A percentile compares a stretch with the other conserved stretches of the same genome.
These are phyloP conservation scores for Cephalopterus ornatus DNA, from an alignment of 2,113 vertebrate species.

Conservation along the genomic window DNA sequence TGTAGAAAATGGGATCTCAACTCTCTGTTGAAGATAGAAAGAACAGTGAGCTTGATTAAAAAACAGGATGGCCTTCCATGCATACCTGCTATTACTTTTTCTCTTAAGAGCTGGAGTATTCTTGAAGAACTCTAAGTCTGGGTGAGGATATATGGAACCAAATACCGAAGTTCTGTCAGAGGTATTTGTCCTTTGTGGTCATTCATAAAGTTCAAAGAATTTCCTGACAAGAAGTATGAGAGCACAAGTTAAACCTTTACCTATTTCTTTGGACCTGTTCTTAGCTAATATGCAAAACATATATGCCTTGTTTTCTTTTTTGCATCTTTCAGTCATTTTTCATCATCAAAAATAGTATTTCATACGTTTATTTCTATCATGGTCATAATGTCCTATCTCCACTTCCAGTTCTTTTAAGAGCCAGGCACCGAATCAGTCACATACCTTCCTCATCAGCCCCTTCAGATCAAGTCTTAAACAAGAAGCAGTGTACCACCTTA, in stretches of 20 bases:
- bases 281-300: neutral
- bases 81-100: neutral
- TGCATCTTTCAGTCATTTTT: neutral
- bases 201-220: neutral
- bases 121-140: neutral
- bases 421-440: slow-evolving; percentile 35
- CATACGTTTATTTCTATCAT: slow-evolving; percentile 27
- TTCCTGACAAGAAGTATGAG: neutral
- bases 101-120: neutral
- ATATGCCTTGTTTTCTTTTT: neutral
- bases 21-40: neutral
- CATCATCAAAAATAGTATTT: neutral
- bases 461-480: slow-evolving; percentile 25
- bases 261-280: neutral
- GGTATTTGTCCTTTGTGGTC: neutral
- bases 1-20: neutral
- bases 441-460: slow-evolving; percentile 47
- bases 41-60: neutral
- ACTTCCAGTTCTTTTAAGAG: slow-evolving; percentile 23
- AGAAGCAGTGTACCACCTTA: slow-evolving; percentile 8
- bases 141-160: neutral
- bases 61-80: neutral
- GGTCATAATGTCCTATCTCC: slow-evolving; percentile 26
- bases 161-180: neutral
- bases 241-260: slow-evolving; percentile 33